Evolutionary conservation across 2,113 vertebrate species (phyloP).

Genomic region (Trematocara nigrifrons): DNA sequence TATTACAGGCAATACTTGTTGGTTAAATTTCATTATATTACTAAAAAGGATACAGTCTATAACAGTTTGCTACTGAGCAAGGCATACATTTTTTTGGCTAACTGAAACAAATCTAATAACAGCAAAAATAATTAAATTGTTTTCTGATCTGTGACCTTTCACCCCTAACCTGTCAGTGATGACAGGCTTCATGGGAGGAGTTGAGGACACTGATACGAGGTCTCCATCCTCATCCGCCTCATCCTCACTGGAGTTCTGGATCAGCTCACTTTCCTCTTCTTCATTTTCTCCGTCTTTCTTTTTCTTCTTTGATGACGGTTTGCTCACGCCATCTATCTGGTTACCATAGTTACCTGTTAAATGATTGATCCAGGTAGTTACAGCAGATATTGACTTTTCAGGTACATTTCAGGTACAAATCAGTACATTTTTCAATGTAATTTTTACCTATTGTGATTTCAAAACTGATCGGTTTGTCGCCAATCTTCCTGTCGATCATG

Average conservation of each 20-base stretch:
- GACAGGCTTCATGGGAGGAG: conserved; percentile 85
- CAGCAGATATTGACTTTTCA: background rate
- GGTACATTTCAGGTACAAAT: background rate
- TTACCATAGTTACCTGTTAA: conserved; percentile 94
- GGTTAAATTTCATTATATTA: background rate
- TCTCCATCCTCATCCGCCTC: conserved; percentile 79
- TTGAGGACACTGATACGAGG: conserved; percentile 81
- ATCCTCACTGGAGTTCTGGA: conserved; percentile 90
- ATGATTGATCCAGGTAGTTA: background rate
- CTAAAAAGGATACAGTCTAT: background rate
- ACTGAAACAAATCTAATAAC: background rate
- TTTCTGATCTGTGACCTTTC: background rate
- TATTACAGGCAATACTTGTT: background rate
- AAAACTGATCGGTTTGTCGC: conserved; percentile 90
- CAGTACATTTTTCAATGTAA: conserved; percentile 74
- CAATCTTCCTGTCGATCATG: conserved; percentile 95
- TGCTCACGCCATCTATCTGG: conserved; percentile 82
- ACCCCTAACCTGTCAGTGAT: conserved; percentile 87
- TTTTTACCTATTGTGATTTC: conserved; percentile 91
- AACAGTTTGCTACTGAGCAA: background rate
- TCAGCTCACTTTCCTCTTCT: conserved; percentile 87
- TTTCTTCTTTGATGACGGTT: conserved; percentile 72
- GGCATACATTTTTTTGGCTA: too few species aligned
- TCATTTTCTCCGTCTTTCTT: conserved; percentile 79
- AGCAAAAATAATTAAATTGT: background rate